Evolutionary conservation across 2,113 vertebrate genomes (phyloP), one percentile per base, ranked within the genome.

Genomic region (Cyanoderma ruficeps): DNA sequence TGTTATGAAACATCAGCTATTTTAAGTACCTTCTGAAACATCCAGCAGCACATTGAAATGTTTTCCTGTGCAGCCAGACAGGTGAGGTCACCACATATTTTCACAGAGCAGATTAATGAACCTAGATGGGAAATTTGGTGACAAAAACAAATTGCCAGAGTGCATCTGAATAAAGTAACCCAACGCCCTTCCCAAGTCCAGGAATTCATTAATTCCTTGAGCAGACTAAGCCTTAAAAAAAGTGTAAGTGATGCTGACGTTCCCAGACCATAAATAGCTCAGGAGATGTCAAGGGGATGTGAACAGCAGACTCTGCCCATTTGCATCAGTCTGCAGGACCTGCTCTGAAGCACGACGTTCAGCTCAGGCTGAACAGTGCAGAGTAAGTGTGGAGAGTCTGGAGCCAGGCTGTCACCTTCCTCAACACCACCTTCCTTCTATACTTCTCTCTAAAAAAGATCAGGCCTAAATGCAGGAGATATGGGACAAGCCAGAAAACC

Each of bases 11-110:
- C 89, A 61, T 11, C 28, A 42, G 61, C 91, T 95, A 92, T 92
- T 94, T 95, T 89, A 96, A 92, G 96, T 50, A 90, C 61, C 63
- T 78, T 65, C 91, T 90, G 77, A 94, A 86, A 83, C 86, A 81
- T 35, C 85, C 87, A 95, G 57, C 47, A 89, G 49, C 69, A 75
- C 50, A 63, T 24, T 28, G 65, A 70, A 78, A 92, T 42, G 57
- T 70, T 87, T 71, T 86, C 46, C 52, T 87, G 63, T 27, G 67
- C 82, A 76, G 60, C 3, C 6, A 93, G 76, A 85, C 25, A 70
- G 42, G 47, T 4, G 16, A 88, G 74, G 80, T 79, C 30, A 6
- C 42, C 49, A n/a, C 52, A 21, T 33, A 39, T 74, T 76, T 88
- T 55, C 63, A 63, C 31, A 46, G 35, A 80, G 56, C 1, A 1